Conservation (phyloP, 2,888 invertebrate genomes). For the Pachymerium ferrugineum region DNA sequence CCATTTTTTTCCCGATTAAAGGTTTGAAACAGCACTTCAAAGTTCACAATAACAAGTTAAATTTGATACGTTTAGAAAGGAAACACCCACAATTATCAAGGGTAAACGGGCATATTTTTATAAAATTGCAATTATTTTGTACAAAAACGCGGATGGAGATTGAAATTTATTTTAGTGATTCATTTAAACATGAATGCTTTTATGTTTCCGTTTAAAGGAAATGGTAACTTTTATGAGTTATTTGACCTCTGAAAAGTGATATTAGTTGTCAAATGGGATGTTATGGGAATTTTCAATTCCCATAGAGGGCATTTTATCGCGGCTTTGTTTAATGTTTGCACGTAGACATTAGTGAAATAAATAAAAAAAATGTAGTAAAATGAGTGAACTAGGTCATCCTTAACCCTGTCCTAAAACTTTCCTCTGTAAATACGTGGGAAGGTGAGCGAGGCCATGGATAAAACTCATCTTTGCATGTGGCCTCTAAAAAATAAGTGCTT, state of each 20-base stretch:
- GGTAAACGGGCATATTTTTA: not conserved
- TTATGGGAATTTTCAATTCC: too few species aligned
- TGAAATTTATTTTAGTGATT: too few species aligned
- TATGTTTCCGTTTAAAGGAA: not conserved
- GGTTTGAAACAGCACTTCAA: too few species aligned
- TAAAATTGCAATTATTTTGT: not conserved
- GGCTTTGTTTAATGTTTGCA: too few species aligned
- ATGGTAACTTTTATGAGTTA: not conserved
- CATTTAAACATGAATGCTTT: not conserved
- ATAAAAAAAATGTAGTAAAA: too few species aligned
- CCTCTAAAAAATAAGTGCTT: not conserved
- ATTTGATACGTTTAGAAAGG: not conserved
- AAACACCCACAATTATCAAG: not conserved
- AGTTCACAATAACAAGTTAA: not conserved
- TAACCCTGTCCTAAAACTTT: not conserved
- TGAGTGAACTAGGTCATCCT: not conserved
- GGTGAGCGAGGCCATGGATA: not conserved
- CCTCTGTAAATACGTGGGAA: not conserved
- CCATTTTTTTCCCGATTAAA: not conserved
- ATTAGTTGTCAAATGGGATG: not conserved
- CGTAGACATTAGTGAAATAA: too few species aligned
- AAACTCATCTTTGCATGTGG: not conserved
- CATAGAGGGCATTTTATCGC: too few species aligned
- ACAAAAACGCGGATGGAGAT: not conserved
- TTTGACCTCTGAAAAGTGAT: slow-evolving; percentile 5